phyloP scores from a whole-genome alignment of 1,140 invertebrate genomes.

The Pollicipes pollicipes region DNA sequence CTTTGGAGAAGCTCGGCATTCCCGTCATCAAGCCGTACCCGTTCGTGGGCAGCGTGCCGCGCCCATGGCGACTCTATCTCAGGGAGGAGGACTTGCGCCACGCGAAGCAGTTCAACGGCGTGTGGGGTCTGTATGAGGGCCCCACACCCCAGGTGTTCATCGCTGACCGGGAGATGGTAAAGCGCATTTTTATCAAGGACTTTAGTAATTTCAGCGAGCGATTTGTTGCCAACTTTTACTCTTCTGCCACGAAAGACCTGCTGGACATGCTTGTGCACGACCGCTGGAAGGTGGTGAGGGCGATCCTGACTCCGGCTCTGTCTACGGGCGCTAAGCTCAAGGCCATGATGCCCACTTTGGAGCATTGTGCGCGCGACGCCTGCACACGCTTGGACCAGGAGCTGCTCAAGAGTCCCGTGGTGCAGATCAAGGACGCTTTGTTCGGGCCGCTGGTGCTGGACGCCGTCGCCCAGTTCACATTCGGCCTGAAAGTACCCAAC shows the following conservation, averaged over 20 bases:
- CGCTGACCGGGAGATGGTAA: constrained; percentile 8
- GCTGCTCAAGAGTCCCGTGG: neutral
- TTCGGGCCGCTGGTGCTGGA: neutral
- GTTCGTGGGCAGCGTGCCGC: neutral
- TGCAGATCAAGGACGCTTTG: neutral
- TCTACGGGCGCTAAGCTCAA: constrained; percentile 26
- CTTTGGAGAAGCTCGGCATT: neutral
- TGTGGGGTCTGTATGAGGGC: neutral
- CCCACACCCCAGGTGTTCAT: neutral
- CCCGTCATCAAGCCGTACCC: constrained; percentile 1
- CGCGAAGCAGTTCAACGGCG: too few species aligned
- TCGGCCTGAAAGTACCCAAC: neutral
- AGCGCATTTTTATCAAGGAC: constrained; percentile 9
- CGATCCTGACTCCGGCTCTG: constrained; percentile 29
- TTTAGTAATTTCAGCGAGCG: constrained; percentile 8
- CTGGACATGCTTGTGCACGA: constrained; percentile 9
- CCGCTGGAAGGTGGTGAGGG: constrained; percentile 27
- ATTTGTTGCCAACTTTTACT: neutral
- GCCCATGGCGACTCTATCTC: neutral
- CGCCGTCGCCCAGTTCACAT: neutral
- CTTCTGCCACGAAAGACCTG: neutral
- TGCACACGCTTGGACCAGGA: neutral
- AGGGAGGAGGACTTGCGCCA: neutral
- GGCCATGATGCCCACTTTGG: constrained; percentile 5
- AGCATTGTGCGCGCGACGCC: neutral